phyloP scores from a whole-genome alignment of 2,113 vertebrate genomes.

The Murina feae region DNA sequence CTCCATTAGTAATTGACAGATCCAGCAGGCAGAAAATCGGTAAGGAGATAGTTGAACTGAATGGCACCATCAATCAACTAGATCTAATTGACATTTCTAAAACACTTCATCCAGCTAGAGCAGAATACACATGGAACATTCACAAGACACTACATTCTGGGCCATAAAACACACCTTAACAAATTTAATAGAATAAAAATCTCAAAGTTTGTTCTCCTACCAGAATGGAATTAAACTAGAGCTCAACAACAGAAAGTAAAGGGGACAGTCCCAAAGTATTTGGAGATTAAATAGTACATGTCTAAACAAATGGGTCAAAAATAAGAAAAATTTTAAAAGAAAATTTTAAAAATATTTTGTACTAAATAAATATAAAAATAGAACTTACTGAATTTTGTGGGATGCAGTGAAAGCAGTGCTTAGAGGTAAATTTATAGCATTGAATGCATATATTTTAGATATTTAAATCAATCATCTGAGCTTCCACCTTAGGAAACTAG shows the following conservation, averaged over 20 bases:
- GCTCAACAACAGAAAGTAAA: not conserved
- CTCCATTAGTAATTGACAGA: slow-evolving; percentile 4
- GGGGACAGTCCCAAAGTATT: not conserved
- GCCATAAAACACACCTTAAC: not conserved
- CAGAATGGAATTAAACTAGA: not conserved
- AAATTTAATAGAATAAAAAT: not conserved
- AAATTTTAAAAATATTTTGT: slow-evolving; percentile 25
- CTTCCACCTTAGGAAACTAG: not conserved
- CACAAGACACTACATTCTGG: not conserved
- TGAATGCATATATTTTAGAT: not conserved
- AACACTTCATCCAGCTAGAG: not conserved
- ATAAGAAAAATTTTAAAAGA: not conserved
- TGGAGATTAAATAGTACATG: not conserved
- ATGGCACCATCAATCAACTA: not conserved
- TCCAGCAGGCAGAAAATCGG: not conserved
- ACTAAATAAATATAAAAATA: slow-evolving; percentile 10
- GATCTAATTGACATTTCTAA: not conserved
- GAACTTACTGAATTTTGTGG: not conserved
- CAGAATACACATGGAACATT: not conserved
- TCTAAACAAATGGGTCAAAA: not conserved
- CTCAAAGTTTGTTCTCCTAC: not conserved
- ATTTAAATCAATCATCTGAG: not conserved
- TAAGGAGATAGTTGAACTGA: not conserved
- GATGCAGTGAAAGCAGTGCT: not conserved
- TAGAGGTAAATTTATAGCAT: not conserved